Percentiles rank a stretch among this genome's conserved stretches.
These are phyloP conservation scores for Akabosia matsudoensis DNA, from an alignment of 1,140 invertebrate species.

Conservation along the genomic window DNA sequence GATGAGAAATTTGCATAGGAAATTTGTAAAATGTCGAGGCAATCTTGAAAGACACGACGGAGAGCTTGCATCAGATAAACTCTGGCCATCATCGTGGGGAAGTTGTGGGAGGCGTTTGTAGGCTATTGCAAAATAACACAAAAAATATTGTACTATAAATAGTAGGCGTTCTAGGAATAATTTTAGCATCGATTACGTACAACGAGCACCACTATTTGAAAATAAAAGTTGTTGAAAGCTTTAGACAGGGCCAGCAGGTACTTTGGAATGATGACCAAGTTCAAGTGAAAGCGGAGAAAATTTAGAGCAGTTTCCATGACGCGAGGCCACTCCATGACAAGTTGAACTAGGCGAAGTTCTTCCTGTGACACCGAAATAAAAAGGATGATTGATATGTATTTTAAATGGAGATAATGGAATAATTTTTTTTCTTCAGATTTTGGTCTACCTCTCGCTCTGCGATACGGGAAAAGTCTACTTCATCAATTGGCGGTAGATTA, in stretches of 20 bases:
- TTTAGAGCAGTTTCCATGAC: not conserved
- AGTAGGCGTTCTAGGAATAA: not conserved
- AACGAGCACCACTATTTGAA: not conserved
- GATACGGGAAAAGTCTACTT: not conserved
- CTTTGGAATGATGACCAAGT: not conserved
- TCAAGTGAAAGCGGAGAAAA: not conserved
- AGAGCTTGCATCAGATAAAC: not conserved
- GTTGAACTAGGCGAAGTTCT: not conserved
- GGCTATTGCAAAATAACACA: not conserved
- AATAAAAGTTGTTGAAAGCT: not conserved
- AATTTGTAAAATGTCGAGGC: not conserved
- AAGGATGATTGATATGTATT: too few species aligned
- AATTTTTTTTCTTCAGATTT: not conserved
- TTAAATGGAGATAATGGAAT: too few species aligned
- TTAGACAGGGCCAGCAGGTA: not conserved
- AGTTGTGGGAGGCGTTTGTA: not conserved
- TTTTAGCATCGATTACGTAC: not conserved
- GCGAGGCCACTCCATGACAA: not conserved
- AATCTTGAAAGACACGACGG: not conserved
- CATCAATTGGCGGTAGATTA: not conserved
- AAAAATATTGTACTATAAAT: not conserved
- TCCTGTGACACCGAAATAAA: too few species aligned
- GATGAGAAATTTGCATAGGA: not conserved
- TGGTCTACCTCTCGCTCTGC: not conserved
- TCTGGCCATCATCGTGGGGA: not conserved